Base-by-base conservation (phyloP, 2,797 vertebrate species). In the Pangasius krempfi region DNA sequence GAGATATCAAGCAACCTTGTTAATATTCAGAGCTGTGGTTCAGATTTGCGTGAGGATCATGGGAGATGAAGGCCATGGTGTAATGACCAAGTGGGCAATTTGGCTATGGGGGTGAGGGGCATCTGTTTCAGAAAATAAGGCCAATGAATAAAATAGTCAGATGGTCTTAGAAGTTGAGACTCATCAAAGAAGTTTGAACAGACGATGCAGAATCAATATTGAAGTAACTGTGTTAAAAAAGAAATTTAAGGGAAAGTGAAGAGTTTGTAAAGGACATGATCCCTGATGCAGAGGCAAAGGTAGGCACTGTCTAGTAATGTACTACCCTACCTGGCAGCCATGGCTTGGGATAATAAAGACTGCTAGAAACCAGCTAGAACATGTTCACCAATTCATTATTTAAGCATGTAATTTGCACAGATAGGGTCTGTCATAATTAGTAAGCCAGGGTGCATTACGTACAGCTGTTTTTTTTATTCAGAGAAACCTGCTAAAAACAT, bases 21-120 rank as follows among this genome's bases (percentile, higher is more conserved):
- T 94, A 89, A 91, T 91, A 94, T 94, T 92, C 93, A 92, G 86
- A 90, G 90, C 87, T 87, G 87, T 89, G 88, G 91, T 86, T 87
- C 86, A 60, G 76, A 87, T 92, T 90, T 84, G 86, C 76, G 84
- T 66, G 72, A 52, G 89, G 83, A 92, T 91, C 84, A 90, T 81
- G 86, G 66, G 78, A 92, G 75, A 91, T 90, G 84, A 88, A 73
- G 70, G 66, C n/a, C 25, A 66, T 81, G 27, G 81, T 66, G 54
- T 89, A 70, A 85, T 89, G 92, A 90, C 83, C 89, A 79, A 87
- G 16, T 40, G 78, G 54, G 72, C 84, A 85, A 44, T 50, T 75
- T 87, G 44, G 75, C n/a, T 58, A 25, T 80, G 30, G 58, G 37
- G 3, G 6, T n/a, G 37, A 47, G 58, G 50, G 40, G 60, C 60